These are phyloP conservation scores for Poicephalus meyeri DNA, from an alignment of 2,113 vertebrate species.

Conservation along the genomic window DNA sequence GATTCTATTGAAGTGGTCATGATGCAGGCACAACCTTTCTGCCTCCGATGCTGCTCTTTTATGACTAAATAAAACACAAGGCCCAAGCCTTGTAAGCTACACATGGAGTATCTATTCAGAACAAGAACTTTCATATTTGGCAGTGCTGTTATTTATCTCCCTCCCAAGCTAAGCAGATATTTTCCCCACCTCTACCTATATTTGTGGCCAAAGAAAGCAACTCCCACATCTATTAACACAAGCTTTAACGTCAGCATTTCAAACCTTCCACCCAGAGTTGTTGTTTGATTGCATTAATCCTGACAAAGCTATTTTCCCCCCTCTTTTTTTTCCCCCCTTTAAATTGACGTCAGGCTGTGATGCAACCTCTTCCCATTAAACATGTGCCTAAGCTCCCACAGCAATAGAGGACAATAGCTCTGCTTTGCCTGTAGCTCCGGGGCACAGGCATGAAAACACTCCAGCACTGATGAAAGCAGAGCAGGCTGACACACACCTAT, in stretches of 20 bases:
- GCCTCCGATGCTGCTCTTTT: background rate
- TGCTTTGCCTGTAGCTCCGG: background rate
- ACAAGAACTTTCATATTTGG: background rate
- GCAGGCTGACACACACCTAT: conserved; percentile 74
- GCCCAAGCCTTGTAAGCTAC: background rate
- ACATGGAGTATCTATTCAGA: background rate
- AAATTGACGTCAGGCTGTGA: background rate
- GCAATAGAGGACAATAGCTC: background rate
- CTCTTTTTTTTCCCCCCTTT: background rate
- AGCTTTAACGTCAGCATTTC: background rate
- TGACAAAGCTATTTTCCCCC: background rate
- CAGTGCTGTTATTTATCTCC: background rate
- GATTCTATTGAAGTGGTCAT: background rate
- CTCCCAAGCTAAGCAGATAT: background rate
- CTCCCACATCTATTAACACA: background rate
- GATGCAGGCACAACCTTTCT: background rate
- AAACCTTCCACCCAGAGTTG: background rate
- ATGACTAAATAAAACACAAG: background rate
- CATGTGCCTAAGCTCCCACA: background rate
- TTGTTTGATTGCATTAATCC: conserved; percentile 11
- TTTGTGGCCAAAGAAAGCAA: background rate
- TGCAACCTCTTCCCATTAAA: background rate
- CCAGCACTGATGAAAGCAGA: background rate
- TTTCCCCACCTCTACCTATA: background rate
- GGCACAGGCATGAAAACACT: background rate